Conservation (phyloP, 2,888 invertebrate genomes). For the Ichneumoninae sp. region DNA sequence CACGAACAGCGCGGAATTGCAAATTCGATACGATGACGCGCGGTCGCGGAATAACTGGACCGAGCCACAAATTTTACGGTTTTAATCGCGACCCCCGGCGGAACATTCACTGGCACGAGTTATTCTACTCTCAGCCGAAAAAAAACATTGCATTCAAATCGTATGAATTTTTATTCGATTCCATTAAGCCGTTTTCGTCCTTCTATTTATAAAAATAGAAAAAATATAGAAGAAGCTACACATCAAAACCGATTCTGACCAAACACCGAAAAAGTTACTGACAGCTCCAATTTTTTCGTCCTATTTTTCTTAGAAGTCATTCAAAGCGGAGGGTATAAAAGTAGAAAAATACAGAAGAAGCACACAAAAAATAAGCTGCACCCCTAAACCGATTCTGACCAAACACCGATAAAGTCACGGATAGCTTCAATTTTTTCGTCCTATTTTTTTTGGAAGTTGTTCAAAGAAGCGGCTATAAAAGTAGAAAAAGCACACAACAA, state of each 20-base stretch:
- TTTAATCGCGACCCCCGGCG: constrained; percentile 30
- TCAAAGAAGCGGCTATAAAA: background rate
- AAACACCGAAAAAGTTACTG: background rate
- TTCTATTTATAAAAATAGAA: background rate
- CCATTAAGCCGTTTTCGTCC: background rate
- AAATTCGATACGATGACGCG: constrained; percentile 36
- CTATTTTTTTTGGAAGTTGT: background rate
- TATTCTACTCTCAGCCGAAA: background rate
- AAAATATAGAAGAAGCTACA: background rate
- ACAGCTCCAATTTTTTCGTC: background rate
- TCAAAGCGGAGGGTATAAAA: background rate
- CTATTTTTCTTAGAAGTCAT: background rate
- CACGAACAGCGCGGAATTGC: constrained; percentile 43
- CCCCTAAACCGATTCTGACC: background rate
- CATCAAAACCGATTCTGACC: background rate
- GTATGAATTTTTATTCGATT: background rate
- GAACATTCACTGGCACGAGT: background rate
- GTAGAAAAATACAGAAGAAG: no score
- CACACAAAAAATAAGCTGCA: background rate
- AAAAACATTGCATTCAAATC: background rate
- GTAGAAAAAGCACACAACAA: background rate
- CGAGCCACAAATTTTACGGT: constrained; percentile 39
- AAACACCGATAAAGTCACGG: background rate
- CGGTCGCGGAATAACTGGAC: constrained; percentile 1
- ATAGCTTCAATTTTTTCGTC: background rate